These are phyloP conservation scores for Cheilosia impressa DNA, from an alignment of 2,888 invertebrate genomes.

Conservation along the genomic window DNA sequence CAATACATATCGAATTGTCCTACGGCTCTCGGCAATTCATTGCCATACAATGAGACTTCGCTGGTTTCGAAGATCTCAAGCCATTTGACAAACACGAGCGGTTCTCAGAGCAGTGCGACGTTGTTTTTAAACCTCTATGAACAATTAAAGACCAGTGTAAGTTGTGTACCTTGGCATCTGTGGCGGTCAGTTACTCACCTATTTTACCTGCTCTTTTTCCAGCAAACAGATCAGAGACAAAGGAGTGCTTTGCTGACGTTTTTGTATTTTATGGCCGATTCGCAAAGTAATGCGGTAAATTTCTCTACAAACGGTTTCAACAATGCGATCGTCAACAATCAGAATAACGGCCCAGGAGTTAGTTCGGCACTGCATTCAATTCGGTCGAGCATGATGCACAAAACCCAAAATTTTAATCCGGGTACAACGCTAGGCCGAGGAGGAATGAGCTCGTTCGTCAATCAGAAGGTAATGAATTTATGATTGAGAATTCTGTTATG, in stretches of 20 bases:
- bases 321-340: conserved; percentile 32
- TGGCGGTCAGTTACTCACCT: neutral
- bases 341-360: conserved; percentile 43
- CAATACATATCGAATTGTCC: conserved; percentile 80
- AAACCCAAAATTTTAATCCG: conserved; percentile 51
- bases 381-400: conserved; percentile 76
- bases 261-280: conserved; percentile 81
- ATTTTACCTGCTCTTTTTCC: conserved; percentile 61
- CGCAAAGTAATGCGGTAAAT: conserved; percentile 58
- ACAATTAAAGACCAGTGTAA: conserved; percentile 79
- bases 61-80: conserved; percentile 79
- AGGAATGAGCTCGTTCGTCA: conserved; percentile 6
- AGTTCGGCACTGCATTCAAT: conserved; percentile 75
- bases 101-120: conserved; percentile 76
- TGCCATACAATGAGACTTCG: conserved; percentile 79
- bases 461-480: conserved; percentile 46
- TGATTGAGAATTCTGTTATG: neutral
- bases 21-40: conserved; percentile 77
- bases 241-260: conserved; percentile 86
- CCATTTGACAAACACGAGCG: conserved; percentile 76
- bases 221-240: conserved; percentile 86
- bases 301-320: conserved; percentile 75
- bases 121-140: conserved; percentile 79
- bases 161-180: conserved; percentile 40
- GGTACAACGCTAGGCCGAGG: conserved; percentile 16